Base-by-base conservation (phyloP, 1,140 invertebrate genomes). In the Drosophila mauritiana region DNA sequence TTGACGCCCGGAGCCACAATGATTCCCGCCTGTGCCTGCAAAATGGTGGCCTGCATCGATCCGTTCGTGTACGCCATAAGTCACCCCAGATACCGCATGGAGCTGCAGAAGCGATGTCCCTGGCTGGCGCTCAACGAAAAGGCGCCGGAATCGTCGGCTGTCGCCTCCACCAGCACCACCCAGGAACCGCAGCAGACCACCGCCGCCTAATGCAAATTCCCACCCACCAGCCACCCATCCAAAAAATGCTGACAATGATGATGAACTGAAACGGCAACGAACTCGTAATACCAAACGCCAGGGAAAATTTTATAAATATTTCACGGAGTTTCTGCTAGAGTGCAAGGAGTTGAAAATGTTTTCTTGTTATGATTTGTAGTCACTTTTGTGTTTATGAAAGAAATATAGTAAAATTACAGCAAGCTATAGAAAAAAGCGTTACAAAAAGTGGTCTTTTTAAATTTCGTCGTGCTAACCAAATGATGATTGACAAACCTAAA, bases 21-120 rank as follows among this genome's bases (percentile, higher is more conserved):
- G 96, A 96, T 97, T 81, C 97, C 97, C 22, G 97, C 97, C 1
- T 95, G 96, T 53, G 93, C 95, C 15, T 97, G 97, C 92, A 98
- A 98, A 93, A 93, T 95, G 43, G 97, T 97, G 1, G 96, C 97
- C 22, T 97, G 96, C 92, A 93, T 98, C 55, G 97, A 98, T 93
- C 97, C 97, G 0, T 97, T 96, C 85, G 95, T 97, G 4, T 97
- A 97, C 83, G 97, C 97, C 11, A 97, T 97, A 63, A 97, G 96
- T 90, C 97, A 98, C 94, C 97, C 97, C n/a, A 95, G 94, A 94
- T 98, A 97, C 93, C 96, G 94, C 68, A 69, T 95, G 65, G 95
- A 95, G 79, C 92, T 95, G 22, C 93, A 95, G 72, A 95, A 95
- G 68, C 93, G 93, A 48, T 85, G 95, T 27, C 95, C 95, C 22